A percentile compares a stretch with the other conserved stretches of the same genome.
Evolutionary conservation across 2,888 invertebrate species (phyloP).

Genomic region (Hoplodrina ambigua): DNA sequence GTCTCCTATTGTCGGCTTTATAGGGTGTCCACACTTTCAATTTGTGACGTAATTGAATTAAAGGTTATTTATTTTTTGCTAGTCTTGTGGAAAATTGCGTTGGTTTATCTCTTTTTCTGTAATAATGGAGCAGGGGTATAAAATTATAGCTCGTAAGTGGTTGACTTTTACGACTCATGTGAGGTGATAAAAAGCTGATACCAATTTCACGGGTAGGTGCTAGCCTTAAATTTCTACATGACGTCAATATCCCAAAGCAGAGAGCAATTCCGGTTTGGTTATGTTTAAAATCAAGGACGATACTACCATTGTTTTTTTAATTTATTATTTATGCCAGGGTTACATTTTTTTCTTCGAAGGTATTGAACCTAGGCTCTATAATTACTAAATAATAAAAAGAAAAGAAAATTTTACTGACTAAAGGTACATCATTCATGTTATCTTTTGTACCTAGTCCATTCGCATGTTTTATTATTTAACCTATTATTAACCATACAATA

Average conservation of each 20-base stretch:
- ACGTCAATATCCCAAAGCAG: background rate
- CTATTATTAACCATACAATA: too few species aligned
- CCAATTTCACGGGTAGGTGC: constrained; percentile 23
- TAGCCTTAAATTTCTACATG: background rate
- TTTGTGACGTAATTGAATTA: constrained; percentile 36
- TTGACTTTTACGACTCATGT: constrained; percentile 19
- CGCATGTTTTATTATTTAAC: too few species aligned
- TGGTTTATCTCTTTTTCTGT: constrained; percentile 32
- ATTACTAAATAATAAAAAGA: too few species aligned
- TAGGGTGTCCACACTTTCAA: constrained; percentile 50
- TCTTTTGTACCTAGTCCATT: too few species aligned
- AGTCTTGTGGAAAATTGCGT: constrained; percentile 28
- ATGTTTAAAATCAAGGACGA: too few species aligned
- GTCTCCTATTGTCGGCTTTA: constrained; percentile 63
- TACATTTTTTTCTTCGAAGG: too few species aligned
- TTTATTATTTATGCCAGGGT: too few species aligned
- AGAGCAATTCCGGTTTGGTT: background rate
- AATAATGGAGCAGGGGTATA: constrained; percentile 10
- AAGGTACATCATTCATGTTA: too few species aligned
- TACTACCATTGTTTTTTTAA: too few species aligned
- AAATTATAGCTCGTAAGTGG: constrained; percentile 19
- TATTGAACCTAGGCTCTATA: too few species aligned
- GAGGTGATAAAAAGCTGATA: constrained; percentile 28
- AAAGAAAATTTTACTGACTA: too few species aligned
- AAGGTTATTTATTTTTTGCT: constrained; percentile 34